phyloP scores from a whole-genome alignment of 2,888 invertebrate genomes.

The Cataglyphis cursor region DNA sequence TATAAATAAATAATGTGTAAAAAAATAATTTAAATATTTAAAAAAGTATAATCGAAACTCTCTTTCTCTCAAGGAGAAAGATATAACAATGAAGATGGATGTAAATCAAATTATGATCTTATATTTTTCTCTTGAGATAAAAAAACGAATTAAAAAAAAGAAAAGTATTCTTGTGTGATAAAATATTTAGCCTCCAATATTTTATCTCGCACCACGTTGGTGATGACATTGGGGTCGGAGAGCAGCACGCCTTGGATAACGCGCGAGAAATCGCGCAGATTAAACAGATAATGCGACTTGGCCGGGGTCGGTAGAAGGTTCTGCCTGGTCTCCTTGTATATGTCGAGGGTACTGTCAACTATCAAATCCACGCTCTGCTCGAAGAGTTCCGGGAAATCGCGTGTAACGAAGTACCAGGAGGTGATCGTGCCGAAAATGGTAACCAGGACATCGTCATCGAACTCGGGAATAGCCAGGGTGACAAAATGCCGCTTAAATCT shows the following conservation, averaged over 20 bases:
- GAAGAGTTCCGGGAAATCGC: constrained; percentile 96
- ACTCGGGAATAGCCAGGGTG: constrained; percentile 95
- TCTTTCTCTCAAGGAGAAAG: not conserved
- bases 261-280: constrained; percentile 96
- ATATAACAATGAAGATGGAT: not conserved
- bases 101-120: not conserved
- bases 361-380: constrained; percentile 94
- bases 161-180: not conserved
- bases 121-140: not conserved
- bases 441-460: constrained; percentile 93
- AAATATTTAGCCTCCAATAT: not conserved
- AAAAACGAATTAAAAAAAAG: not conserved
- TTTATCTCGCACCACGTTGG: constrained; percentile 88
- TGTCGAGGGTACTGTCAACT: constrained; percentile 93
- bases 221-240: constrained; percentile 95
- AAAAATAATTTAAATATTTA: not conserved
- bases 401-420: constrained; percentile 96
- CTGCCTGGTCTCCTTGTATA: constrained; percentile 93
- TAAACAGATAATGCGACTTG: constrained; percentile 98
- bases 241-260: constrained; percentile 96
- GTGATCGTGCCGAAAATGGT: constrained; percentile 96
- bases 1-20: not conserved
- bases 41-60: not conserved
- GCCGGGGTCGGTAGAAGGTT: constrained; percentile 96
- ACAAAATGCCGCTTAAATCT: constrained; percentile 95